Evolutionary conservation across 2,113 vertebrate species (phyloP).

Genomic region (Amia ocellicauda): DNA sequence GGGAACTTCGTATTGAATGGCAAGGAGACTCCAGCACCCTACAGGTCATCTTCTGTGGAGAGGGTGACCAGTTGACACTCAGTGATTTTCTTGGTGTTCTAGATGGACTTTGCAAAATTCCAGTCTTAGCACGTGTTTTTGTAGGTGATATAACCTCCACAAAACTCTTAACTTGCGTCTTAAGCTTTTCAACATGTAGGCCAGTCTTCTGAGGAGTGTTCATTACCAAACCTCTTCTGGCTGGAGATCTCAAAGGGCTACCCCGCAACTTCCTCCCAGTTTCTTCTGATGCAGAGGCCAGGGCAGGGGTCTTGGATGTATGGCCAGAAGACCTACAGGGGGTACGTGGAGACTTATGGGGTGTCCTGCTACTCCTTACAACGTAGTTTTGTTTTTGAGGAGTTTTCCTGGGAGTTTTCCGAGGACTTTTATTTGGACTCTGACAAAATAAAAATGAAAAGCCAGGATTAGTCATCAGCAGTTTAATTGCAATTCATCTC

Average conservation of each 20-base stretch:
- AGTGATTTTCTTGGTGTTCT: constrained; percentile 45
- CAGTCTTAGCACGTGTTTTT: background rate
- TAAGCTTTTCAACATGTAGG: constrained; percentile 44
- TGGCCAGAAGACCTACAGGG: background rate
- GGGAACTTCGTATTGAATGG: constrained; percentile 34
- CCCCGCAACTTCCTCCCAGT: constrained; percentile 31
- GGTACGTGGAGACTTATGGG: constrained; percentile 28
- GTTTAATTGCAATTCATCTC: background rate
- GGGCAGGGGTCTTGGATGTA: constrained; percentile 36
- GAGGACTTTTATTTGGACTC: constrained; percentile 67
- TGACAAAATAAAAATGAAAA: constrained; percentile 34
- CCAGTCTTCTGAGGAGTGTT: constrained; percentile 43
- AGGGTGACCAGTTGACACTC: constrained; percentile 63
- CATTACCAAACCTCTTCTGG: constrained; percentile 34
- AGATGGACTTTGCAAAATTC: constrained; percentile 18
- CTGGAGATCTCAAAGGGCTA: constrained; percentile 46
- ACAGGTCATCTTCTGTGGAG: constrained; percentile 43
- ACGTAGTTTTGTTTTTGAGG: constrained; percentile 37
- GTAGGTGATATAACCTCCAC: constrained; percentile 31
- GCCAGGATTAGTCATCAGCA: background rate
- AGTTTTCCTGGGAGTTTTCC: constrained; percentile 49
- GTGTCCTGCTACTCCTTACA: constrained; percentile 26
- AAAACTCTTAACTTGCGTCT: constrained; percentile 48
- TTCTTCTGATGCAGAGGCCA: constrained; percentile 20
- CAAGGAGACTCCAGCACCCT: constrained; percentile 54